Evolutionary conservation across 2,797 vertebrate genomes (phyloP).

Genomic region (Siniperca obscura): DNA sequence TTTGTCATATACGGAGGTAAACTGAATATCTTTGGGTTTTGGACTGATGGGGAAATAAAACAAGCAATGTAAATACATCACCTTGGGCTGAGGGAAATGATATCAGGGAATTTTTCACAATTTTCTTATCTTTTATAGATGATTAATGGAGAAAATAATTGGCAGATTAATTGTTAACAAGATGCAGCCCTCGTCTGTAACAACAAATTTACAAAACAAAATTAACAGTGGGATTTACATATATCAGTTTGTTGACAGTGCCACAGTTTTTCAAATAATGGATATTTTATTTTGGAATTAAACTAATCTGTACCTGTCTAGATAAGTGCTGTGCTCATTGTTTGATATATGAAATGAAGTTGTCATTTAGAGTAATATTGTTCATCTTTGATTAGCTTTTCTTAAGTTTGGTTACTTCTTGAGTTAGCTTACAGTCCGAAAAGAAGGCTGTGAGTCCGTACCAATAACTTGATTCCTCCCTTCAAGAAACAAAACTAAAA

Average conservation of each 20-base stretch:
- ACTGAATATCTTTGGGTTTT: not conserved
- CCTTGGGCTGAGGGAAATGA: not conserved
- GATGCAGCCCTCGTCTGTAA: not conserved
- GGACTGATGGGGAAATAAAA: not conserved
- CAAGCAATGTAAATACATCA: not conserved
- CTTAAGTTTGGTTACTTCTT: not conserved
- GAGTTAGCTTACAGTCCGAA: not conserved
- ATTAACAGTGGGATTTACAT: not conserved
- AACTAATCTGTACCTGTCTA: not conserved
- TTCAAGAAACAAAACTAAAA: not conserved
- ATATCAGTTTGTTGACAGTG: not conserved
- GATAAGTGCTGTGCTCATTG: not conserved
- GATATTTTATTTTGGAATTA: not conserved
- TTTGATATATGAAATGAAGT: not conserved
- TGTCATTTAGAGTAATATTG: not conserved
- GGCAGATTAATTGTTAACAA: not conserved
- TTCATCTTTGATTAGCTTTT: not conserved
- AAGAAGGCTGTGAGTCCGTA: not conserved
- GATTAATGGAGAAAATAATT: not conserved
- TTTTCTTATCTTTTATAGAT: not conserved
- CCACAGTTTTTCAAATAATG: not conserved
- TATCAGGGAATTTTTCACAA: rapidly evolving
- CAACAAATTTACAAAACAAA: no score
- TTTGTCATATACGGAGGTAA: not conserved
- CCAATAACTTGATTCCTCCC: not conserved